Percentiles rank a stretch among this genome's conserved stretches.
phyloP scores from a whole-genome alignment of 2,888 invertebrate species.

The Ypsolopha sequella region DNA sequence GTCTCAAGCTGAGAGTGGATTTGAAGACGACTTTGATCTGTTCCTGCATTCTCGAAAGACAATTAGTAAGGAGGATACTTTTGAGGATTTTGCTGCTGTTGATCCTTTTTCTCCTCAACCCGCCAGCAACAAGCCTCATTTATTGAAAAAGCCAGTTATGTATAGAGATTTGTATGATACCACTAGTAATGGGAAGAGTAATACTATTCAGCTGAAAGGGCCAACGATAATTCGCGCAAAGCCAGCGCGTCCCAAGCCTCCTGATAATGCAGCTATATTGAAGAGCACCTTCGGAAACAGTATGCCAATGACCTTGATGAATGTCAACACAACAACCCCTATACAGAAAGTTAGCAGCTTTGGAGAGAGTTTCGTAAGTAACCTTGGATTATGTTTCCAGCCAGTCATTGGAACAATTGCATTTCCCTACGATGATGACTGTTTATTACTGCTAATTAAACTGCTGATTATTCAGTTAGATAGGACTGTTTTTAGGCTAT shows the following conservation, averaged over 20 bases:
- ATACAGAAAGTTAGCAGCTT: constrained; percentile 52
- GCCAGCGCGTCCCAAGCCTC: constrained; percentile 69
- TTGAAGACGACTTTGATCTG: constrained; percentile 86
- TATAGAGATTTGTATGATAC: constrained; percentile 77
- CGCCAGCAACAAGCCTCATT: constrained; percentile 31
- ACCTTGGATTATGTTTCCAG: constrained; percentile 7
- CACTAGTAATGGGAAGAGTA: constrained; percentile 62
- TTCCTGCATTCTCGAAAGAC: constrained; percentile 64
- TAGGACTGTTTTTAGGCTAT: too few species aligned
- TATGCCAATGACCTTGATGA: constrained; percentile 44
- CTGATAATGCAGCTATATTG: constrained; percentile 53
- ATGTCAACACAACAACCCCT: constrained; percentile 50
- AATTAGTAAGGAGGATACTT: constrained; percentile 41
- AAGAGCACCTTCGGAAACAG: constrained; percentile 45
- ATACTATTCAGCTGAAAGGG: constrained; percentile 53
- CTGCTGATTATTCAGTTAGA: background rate
- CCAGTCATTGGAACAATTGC: background rate
- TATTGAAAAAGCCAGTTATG: constrained; percentile 64
- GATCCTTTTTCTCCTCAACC: constrained; percentile 71
- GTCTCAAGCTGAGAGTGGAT: constrained; percentile 82
- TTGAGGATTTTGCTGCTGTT: constrained; percentile 64
- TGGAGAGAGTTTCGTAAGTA: constrained; percentile 52
- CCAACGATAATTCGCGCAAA: constrained; percentile 84
- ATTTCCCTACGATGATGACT: too few species aligned
- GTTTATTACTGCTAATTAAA: background rate